Evolutionary conservation across 1,140 invertebrate species (phyloP).

Genomic region (Pemphigus obesinymphae): DNA sequence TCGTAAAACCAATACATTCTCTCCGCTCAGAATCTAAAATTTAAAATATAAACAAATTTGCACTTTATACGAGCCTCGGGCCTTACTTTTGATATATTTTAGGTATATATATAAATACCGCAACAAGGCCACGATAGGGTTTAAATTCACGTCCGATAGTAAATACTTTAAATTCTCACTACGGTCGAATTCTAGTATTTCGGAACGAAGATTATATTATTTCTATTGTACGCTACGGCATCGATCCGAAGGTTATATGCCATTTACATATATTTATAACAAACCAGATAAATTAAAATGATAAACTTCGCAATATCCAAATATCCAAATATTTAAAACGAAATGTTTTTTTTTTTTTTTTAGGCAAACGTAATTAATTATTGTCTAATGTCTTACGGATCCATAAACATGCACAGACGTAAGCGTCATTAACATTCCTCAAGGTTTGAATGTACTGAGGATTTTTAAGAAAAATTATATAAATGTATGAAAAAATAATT

Average conservation of each 20-base stretch:
- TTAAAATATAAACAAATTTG: too few relatives aligned
- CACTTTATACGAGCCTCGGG: too few relatives aligned
- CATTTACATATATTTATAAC: neutral
- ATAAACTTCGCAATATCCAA: neutral
- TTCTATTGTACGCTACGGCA: too few relatives aligned
- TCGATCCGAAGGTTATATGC: neutral
- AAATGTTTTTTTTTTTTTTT: neutral
- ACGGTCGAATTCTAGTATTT: too few relatives aligned
- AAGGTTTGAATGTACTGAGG: neutral
- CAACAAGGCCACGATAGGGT: too few relatives aligned
- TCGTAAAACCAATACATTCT: too few relatives aligned
- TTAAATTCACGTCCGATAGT: too few relatives aligned
- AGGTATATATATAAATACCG: too few relatives aligned
- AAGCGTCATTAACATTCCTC: slow-evolving; percentile 21
- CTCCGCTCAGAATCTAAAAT: too few relatives aligned
- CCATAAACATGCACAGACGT: neutral
- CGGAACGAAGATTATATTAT: too few relatives aligned
- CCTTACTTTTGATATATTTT: too few relatives aligned
- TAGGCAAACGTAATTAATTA: neutral
- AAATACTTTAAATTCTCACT: too few relatives aligned
- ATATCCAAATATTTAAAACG: neutral
- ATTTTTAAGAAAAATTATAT: neutral
- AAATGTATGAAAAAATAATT: neutral
- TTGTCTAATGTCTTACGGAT: neutral
- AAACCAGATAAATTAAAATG: neutral